Evolutionary conservation across 2,888 invertebrate genomes (phyloP).

Genomic region (Cephonodes hylas): DNA sequence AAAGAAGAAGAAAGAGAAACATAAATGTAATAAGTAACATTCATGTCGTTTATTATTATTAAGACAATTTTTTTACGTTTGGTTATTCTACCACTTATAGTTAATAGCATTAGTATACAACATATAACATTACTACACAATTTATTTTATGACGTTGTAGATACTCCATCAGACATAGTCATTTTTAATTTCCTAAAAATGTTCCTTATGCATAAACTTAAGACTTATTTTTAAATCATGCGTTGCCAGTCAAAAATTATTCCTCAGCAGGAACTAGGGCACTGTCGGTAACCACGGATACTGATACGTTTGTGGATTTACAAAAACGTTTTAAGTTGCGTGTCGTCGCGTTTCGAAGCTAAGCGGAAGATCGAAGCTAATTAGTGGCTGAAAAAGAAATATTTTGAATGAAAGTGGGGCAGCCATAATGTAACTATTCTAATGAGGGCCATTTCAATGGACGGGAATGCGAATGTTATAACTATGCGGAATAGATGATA

Average conservation of each 20-base stretch:
- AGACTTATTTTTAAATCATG: no score
- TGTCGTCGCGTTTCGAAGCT: conserved; percentile 8
- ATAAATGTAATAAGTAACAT: neutral
- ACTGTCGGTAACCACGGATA: neutral
- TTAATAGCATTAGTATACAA: no score
- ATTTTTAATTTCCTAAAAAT: no score
- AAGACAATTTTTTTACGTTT: no score
- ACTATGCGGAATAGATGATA: neutral
- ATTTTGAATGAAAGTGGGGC: neutral
- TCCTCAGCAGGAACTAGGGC: neutral
- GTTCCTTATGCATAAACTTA: no score
- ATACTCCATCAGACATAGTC: no score
- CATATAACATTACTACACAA: no score
- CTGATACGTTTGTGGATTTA: neutral
- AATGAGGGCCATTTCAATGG: neutral
- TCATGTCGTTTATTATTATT: neutral
- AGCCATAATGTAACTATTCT: neutral
- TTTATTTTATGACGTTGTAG: no score
- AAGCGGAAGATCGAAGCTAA: conserved; percentile 43
- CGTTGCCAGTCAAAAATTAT: neutral
- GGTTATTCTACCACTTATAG: no score
- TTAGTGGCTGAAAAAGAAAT: conserved; percentile 38
- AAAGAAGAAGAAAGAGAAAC: no score
- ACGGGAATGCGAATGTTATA: neutral
- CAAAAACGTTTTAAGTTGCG: neutral